phyloP scores from a whole-genome alignment of 2,113 vertebrate species.

The Galbula dea region DNA sequence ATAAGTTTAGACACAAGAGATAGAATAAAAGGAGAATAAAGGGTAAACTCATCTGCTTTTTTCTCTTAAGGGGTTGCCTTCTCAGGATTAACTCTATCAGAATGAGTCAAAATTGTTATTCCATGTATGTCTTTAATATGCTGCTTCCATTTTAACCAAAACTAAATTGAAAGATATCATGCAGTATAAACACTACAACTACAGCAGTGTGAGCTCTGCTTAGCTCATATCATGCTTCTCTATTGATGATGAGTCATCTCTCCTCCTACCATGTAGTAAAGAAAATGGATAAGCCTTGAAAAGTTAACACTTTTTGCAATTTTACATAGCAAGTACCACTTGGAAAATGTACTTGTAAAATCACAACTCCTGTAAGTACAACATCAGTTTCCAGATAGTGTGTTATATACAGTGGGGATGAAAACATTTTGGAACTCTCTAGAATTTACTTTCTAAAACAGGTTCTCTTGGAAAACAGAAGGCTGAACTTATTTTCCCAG shows the following conservation, averaged over 20 bases:
- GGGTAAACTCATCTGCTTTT: background rate
- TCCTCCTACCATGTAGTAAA: background rate
- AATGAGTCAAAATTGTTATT: background rate
- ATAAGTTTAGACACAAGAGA: background rate
- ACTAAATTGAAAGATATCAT: background rate
- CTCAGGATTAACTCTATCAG: background rate
- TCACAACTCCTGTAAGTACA: background rate
- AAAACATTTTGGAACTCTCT: background rate
- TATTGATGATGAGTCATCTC: background rate
- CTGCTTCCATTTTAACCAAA: background rate
- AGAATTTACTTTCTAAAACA: background rate
- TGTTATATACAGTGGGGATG: background rate
- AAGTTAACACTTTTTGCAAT: background rate
- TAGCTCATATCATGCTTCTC: background rate
- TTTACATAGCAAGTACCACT: background rate
- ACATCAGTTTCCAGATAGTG: background rate
- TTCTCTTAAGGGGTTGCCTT: background rate
- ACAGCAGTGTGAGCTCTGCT: background rate
- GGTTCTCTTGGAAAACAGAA: background rate
- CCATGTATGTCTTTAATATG: background rate
- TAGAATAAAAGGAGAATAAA: background rate
- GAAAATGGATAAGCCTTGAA: slow-evolving; percentile 3
- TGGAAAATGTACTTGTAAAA: background rate
- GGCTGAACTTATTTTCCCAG: background rate
- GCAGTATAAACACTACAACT: background rate